phyloP scores from a whole-genome alignment of 2,113 vertebrate genomes.

The Salvelinus alpinus region DNA sequence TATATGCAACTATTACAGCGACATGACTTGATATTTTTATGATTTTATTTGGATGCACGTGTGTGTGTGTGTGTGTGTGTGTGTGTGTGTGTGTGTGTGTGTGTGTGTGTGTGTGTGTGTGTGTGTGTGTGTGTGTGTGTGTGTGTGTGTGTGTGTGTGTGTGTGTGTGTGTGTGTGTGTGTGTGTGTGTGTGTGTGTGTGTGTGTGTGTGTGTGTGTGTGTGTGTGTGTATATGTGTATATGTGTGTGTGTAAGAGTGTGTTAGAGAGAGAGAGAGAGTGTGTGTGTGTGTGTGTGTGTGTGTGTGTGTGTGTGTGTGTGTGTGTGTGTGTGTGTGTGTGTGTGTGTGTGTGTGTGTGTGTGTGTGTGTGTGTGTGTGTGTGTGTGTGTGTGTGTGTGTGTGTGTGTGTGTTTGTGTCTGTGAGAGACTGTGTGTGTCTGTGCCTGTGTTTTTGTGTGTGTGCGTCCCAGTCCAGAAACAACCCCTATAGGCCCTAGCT shows the following conservation, averaged over 20 bases:
- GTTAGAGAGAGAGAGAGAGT: not conserved
- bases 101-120: too few species aligned
- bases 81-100: not conserved
- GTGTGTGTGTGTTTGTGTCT: not conserved
- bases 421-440: too few species aligned
- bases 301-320: not conserved
- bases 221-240: too few species aligned
- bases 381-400: not conserved
- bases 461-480: not conserved
- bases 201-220: not conserved
- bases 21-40: too few species aligned
- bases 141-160: not conserved
- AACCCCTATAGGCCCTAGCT: too few species aligned
- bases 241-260: not conserved
- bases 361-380: too few species aligned
- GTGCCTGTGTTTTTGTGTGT: not conserved
- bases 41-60: not conserved
- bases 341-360: too few species aligned
- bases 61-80: constrained; percentile 8
- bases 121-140: too few species aligned
- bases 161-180: not conserved
- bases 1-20: too few species aligned
- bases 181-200: too few species aligned
- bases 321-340: too few species aligned
- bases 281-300: constrained; percentile 7